Evolutionary conservation across 2,797 vertebrate genomes (phyloP).

Genomic region (Pipistrellus kuhlii): DNA sequence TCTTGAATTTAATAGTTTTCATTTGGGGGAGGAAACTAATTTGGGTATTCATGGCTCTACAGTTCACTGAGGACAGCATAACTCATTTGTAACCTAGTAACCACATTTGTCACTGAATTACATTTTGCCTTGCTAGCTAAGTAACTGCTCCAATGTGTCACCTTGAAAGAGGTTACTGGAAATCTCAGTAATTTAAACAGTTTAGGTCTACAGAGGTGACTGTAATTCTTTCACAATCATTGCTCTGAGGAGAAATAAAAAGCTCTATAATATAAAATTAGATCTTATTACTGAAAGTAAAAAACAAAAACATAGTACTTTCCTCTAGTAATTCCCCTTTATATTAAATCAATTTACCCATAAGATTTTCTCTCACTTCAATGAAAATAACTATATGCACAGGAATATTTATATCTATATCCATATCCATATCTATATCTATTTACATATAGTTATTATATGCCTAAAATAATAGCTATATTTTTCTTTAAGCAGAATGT

Average conservation of each 20-base stretch:
- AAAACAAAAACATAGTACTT: neutral
- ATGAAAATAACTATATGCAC: neutral
- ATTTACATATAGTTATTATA: neutral
- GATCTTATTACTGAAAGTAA: neutral
- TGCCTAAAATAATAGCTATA: neutral
- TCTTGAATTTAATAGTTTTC: conserved; percentile 48
- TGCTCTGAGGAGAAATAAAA: neutral
- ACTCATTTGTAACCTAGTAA: conserved; percentile 71
- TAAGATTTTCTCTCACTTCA: conserved; percentile 12
- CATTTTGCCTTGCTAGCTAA: conserved; percentile 1
- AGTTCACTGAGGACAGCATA: conserved; percentile 56
- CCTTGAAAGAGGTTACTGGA: neutral
- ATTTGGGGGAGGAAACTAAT: conserved; percentile 43
- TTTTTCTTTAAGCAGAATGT: conserved; percentile 29
- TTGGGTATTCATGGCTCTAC: conserved; percentile 9
- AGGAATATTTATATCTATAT: neutral
- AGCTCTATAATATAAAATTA: neutral
- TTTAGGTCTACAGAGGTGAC: conserved; percentile 7
- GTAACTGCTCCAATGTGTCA: neutral
- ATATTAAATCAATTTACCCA: neutral
- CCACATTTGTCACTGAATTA: conserved; percentile 49
- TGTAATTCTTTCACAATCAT: neutral
- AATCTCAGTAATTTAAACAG: conserved; percentile 42
- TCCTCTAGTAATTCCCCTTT: neutral
- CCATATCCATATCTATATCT: no score